These are phyloP conservation scores for Eidolon helvum DNA, from an alignment of 2,113 vertebrate species.

Conservation along the genomic window DNA sequence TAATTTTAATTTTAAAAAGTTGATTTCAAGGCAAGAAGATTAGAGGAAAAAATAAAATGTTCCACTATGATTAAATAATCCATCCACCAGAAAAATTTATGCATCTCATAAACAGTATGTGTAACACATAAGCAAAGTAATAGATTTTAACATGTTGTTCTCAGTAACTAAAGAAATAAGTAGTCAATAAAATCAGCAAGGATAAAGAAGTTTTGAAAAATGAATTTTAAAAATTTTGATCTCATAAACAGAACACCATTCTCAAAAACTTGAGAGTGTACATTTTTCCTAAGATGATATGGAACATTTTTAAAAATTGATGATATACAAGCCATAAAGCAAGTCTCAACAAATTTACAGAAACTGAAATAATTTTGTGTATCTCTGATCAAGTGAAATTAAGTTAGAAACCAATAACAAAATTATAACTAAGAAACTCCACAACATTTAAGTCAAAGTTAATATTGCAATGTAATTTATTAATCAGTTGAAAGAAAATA, in stretches of 20 bases:
- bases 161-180: background rate
- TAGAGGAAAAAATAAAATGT: background rate
- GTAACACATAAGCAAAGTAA: background rate
- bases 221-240: background rate
- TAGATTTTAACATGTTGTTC: background rate
- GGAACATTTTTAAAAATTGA: background rate
- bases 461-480: background rate
- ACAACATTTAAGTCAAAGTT: background rate
- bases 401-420: background rate
- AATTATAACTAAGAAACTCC: background rate
- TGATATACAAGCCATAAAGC: background rate
- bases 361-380: background rate
- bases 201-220: background rate
- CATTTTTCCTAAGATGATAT: background rate
- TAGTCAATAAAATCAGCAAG: background rate
- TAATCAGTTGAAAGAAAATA: background rate
- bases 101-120: background rate
- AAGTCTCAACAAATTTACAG: background rate
- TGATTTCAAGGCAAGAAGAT: background rate
- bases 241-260: background rate
- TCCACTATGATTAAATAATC: slow-evolving; percentile 9
- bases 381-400: background rate
- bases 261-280: background rate
- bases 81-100: background rate
- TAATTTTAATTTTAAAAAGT: background rate